Base-by-base conservation (phyloP, 2,797 vertebrate genomes). In the Kryptolebias ocellatus region DNA sequence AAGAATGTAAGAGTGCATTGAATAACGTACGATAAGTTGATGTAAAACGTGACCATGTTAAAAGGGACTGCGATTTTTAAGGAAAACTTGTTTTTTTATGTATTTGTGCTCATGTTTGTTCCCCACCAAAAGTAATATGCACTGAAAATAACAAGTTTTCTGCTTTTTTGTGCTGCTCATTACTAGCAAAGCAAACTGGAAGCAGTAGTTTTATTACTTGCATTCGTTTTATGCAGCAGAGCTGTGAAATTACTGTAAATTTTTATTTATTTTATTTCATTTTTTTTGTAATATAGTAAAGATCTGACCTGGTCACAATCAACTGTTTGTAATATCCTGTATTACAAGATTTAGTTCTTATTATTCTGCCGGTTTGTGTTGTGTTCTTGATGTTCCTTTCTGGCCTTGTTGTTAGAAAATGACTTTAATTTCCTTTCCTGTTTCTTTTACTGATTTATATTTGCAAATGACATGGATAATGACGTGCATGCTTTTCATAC, bases 391-490 rank as follows among this genome's bases (percentile, higher is more conserved):
- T 64, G 2, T 64, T 63, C 14, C 39, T 50, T 37, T 60, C 6
- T 56, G 7, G 7, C 58, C 46, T 59, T 47, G 16, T 53, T 76
- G 64, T 60, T 54, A 29, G 44, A 52, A 57, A 70, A 45, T 5
- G 58, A 15, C 11, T n/a, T n/a, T 67, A n/a, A 60, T 63, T 65
- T 72, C 4, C 42, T 52, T 52, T 31, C 67, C 37, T 49, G 28
- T 51, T 28, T 28, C 14, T 54, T 16, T 76, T 55, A 20, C 46
- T 15, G 29, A 60, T 60, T 61, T 34, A 56, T 76, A 56, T 46
- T 60, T 56, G 34, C 54, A 70, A 86, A 71, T 52, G 6, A 27
- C 29, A 53, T 60, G 27, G 12, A n/a, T 5, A 60, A 60, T 49
- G 27, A 31, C 46, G 20, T 47, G 3, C 55, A 20, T 44, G 52